phyloP scores from a whole-genome alignment of 2,888 invertebrate genomes.

The Drosophila lacicola region DNA sequence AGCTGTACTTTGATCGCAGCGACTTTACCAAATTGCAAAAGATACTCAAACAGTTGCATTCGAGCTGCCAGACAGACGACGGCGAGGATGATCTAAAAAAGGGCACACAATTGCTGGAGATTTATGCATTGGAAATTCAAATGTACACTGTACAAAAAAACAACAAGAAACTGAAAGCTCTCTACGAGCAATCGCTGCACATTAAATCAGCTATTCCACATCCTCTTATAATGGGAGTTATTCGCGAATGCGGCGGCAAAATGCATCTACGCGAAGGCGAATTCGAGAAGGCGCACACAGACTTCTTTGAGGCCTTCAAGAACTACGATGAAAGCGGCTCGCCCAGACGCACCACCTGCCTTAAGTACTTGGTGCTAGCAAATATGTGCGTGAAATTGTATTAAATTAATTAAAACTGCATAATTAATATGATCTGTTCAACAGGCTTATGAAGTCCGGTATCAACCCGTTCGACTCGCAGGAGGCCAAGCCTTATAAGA shows the following conservation, averaged over 20 bases:
- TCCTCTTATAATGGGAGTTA: constrained; percentile 99
- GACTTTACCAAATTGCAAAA: constrained; percentile 97
- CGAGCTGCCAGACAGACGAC: constrained; percentile 99
- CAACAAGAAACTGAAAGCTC: constrained; percentile 97
- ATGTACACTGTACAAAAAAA: constrained; percentile 99
- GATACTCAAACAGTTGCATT: constrained; percentile 98
- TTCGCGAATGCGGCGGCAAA: constrained; percentile 99
- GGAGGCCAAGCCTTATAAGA: constrained; percentile 99
- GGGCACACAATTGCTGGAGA: constrained; percentile 98
- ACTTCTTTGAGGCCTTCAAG: constrained; percentile 99
- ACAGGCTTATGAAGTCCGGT: constrained; percentile 98
- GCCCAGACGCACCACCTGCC: constrained; percentile 97
- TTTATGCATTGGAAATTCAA: constrained; percentile 99
- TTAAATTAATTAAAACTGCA: too few relatives aligned
- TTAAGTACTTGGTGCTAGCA: constrained; percentile 98
- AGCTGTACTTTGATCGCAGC: constrained; percentile 97
- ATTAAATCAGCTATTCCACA: constrained; percentile 99
- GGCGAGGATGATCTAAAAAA: constrained; percentile 99
- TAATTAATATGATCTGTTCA: constrained; percentile 29
- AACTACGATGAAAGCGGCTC: constrained; percentile 99
- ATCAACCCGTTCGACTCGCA: constrained; percentile 99
- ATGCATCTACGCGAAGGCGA: constrained; percentile 99
- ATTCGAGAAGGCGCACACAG: constrained; percentile 99
- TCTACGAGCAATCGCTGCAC: constrained; percentile 99
- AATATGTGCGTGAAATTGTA: constrained; percentile 92